Base-by-base conservation (phyloP, 2,888 invertebrate genomes). In the Neuroscelio doddi region DNA sequence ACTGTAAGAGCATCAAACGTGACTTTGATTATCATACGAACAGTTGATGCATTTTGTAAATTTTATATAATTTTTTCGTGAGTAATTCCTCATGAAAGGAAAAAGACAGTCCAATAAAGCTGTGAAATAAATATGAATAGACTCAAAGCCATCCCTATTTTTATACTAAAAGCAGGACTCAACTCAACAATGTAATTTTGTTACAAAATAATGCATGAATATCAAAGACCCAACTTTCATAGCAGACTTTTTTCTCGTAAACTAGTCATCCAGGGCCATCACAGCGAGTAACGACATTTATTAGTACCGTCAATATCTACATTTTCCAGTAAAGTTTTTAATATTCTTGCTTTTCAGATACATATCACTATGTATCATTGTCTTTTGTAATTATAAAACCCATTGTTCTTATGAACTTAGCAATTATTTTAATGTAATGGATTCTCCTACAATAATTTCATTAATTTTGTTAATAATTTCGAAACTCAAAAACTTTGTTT, bases 341-440 rank as follows among this genome's bases (percentile, higher is more conserved):
- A 56, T 55, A 47, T 59, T 52, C 21, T n/a, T 36, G 49, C 51
- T 55, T 34, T 64, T 64, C 69, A 68, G 59, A 71, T 68, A 68
- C 51, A 58, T 65, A 57, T 55, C 36, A 36, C 52, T 52, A 46
- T 41, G 50, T 39, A 67, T 55, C 62, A 56, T 65, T 62, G 71
- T 68, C 64, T 68, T 63, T 68, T 64, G 66, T 73, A 72, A 71
- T 70, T 70, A 70, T 66, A 70, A 71, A 21, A n/a, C n/a, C n/a
- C n/a, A n/a, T n/a, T n/a, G n/a, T n/a, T n/a, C n/a, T n/a, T n/a
- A n/a, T n/a, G n/a, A n/a, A n/a, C n/a, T n/a, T n/a, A n/a, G n/a
- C n/a, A n/a, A n/a, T n/a, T n/a, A n/a, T n/a, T n/a, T 21, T 21
- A 21, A 21, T 21, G 3, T 21, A 21, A 21, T 21, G 21, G 21